Base-by-base conservation (phyloP, 2,113 vertebrate species). In the Lophotis ruficrista region DNA sequence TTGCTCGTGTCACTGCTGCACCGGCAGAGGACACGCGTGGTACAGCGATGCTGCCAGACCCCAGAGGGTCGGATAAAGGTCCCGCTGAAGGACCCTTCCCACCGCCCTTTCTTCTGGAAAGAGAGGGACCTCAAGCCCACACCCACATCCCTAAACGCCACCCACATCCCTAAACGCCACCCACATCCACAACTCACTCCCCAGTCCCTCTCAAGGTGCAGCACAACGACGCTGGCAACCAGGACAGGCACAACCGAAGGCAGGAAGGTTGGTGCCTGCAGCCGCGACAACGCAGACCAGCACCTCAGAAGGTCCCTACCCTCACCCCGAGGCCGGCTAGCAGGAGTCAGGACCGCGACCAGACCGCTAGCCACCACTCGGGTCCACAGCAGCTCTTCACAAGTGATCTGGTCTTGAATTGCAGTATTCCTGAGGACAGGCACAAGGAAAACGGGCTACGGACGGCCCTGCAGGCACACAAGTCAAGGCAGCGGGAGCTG, bases 201-300 rank as follows among this genome's bases (percentile, higher is more conserved):
- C 78, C 66, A 22, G 83, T 1, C 43, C 47, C 50, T 69, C 72
- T 58, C 3, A 0, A 58, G 69, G 37, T 22, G 38, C 77, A 89
- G 58, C 48, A 37, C 38, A 10, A 24, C 0, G 30, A 20, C 41
- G 64, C 60, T 82, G 77, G n/a, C 48, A 35, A 11, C 27, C 35
- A 48, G 27, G 35, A 81, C 41, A 57, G 70, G 33, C 41, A 25
- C 2, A 19, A 7, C 35, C 51, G 57, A 9, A 4, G 30, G 38
- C 57, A 76, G 61, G 35, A 14, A 38, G 20, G 8, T 16, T 6
- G 14, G 21, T 37, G n/a, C 19, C 27, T 37, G 30, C 33, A 72
- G 65, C 38, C 0, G 0, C 2, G 19, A 37, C 0, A 10, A 35
- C 22, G 31, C 0, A 1, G 28, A 61, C 17, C 65, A 85, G 73